phyloP scores from a whole-genome alignment of 1,140 invertebrate genomes.

The Neotoxoptera formosana region DNA sequence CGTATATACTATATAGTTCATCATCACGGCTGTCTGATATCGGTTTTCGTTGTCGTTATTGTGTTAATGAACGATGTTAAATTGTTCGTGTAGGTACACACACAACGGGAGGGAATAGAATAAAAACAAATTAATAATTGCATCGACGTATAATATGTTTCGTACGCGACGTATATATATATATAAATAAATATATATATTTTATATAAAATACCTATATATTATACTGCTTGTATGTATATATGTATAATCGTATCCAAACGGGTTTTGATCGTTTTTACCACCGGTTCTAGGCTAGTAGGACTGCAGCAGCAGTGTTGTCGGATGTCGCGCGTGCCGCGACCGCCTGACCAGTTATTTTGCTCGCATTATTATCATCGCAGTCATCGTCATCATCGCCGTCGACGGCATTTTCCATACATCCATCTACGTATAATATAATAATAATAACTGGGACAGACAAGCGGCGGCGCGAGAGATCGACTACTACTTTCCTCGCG shows the following conservation, averaged over 20 bases:
- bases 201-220: not conserved
- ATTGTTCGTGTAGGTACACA: not conserved
- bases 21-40: slow-evolving; percentile 10
- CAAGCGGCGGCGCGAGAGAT: not conserved
- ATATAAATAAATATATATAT: not conserved
- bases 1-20: not conserved
- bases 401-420: not conserved
- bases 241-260: not conserved
- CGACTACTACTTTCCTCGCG: slow-evolving; percentile 12
- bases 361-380: slow-evolving; percentile 19
- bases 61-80: slow-evolving; percentile 29
- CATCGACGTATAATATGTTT: not conserved
- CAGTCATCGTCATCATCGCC: not conserved
- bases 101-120: not conserved
- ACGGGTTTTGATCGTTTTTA: slow-evolving; percentile 19
- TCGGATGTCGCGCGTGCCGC: slow-evolving; percentile 28
- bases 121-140: not conserved
- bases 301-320: not conserved
- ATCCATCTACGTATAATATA: slow-evolving; percentile 10
- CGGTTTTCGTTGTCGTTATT: not conserved
- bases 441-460: slow-evolving; percentile 40
- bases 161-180: not conserved
- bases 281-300: slow-evolving; percentile 36
- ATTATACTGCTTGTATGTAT: not conserved
- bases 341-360: slow-evolving; percentile 21